Evolutionary conservation across 2,888 invertebrate species (phyloP), one percentile per base, ranked within the genome.

Genomic region (Hedya salicella): DNA sequence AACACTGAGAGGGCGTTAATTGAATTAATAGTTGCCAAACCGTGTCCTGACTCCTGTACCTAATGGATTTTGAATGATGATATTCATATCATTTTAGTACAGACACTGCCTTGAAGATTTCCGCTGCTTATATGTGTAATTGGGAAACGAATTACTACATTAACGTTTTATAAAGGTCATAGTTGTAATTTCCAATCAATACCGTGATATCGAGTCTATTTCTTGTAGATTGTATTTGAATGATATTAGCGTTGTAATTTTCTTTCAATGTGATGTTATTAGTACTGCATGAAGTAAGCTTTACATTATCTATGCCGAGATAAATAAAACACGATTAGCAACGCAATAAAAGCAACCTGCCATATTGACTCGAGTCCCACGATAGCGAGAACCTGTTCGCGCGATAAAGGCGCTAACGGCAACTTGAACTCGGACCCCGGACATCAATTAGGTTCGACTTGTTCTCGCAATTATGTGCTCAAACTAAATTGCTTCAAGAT

Each of bases 381-480:
- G 66, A 54, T 53, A 77, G 78, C 77, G 77, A 80, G 79, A 84
- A 83, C 82, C 81, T 80, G 78, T 78, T 76, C 70, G 73, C 73
- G 73, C 65, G 65, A 66, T 66, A 66, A 30, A 77, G 75, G 77
- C 77, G 79, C 80, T 82, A 87, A 87, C 86, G 84, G 85, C 82
- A 83, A 83, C 82, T 86, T 85, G 86, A 87, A 86, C 87, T 81
- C 79, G 77, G 80, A 83, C 80, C 72, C 82, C 85, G 82, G 79
- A 81, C 87, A 85, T 87, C 89, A 87, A 90, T 91, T 91, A 88
- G 82, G 82, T 88, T 86, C 85, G 87, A 91, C 87, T 88, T 84
- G 86, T 87, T 88, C 88, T 84, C 83, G 89, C 89, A 91, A 91
- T 92, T 92, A 92, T 90, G 86, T 89, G 85, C 89, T 90, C 87